Base-by-base conservation (phyloP, 2,888 invertebrate genomes). In the Callosobruchus maculatus region DNA sequence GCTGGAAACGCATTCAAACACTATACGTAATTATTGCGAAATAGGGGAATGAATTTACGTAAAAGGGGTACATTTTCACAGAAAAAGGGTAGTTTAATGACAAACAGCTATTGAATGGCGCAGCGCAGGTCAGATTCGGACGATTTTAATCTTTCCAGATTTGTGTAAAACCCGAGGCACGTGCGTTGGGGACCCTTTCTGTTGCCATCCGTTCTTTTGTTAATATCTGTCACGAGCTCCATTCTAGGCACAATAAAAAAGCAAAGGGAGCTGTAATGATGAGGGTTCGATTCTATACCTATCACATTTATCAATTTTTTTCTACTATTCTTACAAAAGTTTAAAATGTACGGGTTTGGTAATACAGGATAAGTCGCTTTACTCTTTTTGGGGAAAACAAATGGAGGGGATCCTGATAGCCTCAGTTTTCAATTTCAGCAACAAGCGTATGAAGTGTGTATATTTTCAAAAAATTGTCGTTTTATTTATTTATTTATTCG, bases 11-110 rank as follows among this genome's bases (percentile, higher is more conserved):
- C 84, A 84, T 84, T 68, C 83, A 83, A 85, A 86, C 21, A 68
- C 22, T 22, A 85, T 85, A 82, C 84, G 85, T 86, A 87, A 87
- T 86, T 86, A 86, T 86, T 86, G 83, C 84, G 84, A 85, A 85
- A 85, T 85, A 84, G 85, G 86, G 86, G 85, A 84, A 82, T 80
- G 79, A 80, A 84, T 86, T 86, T 85, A 84, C 85, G 84, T 84
- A 85, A 87, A 87, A 86, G 85, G 85, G 86, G 86, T 82, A 84
- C 84, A 80, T 83, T 85, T 83, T 78, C 76, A 80, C 82, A 81
- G 83, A 86, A 85, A 68, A 77, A 85, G 85, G 86, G 84, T 84
- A 84, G 83, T 79, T 81, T 81, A 83, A 82, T 83, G 85, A 84
- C 84, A 85, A 85, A 85, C 85, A 86, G 78, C 77, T 73, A 78